Evolutionary conservation across 2,888 invertebrate genomes (phyloP), one percentile per base, ranked within the genome.

Genomic region (Clepsis dumicolana): DNA sequence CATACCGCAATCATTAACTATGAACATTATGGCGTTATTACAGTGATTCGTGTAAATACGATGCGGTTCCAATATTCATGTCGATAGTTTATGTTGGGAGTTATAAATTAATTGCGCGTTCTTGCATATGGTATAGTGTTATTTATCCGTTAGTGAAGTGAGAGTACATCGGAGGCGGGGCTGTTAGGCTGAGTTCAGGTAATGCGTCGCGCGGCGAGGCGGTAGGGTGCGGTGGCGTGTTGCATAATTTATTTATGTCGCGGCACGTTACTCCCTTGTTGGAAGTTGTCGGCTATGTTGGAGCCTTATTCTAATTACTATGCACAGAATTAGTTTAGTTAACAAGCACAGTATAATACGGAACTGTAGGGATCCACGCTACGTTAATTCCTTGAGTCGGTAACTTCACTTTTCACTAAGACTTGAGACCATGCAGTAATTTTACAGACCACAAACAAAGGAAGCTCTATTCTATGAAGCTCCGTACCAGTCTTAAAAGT

Each of bases 161-260:
- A 29, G 60, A 60, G 65, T 65, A 61, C 18, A 53, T 53, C 16
- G 60, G 32, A 65, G 54, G 60, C 24, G 61, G 64, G 35, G 44
- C 27, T 32, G 57, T 14, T n/a, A 29, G 59, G 53, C 60, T 25
- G 44, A 54, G 62, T 62, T 62, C 66, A 62, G 63, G 68, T 68
- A 68, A 64, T 64, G 64, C 68, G 64, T 68, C 63, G 63, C 32
- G 63, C 63, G 61, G 62, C 66, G 64, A 56, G 78, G 78, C 70
- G 72, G 77, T 71, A 70, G 73, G 74, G 77, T 74, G 77, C 76
- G 77, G 81, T 82, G 87, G 83, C 81, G 86, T 81, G 82, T 84
- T 90, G 88, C 88, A 92, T 91, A 90, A 91, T 89, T 88, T 89
- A 91, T 90, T 89, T 91, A 91, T 92, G 91, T 90, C 78, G 78